These are phyloP conservation scores for Piezodorus guildinii DNA, from an alignment of 1,140 invertebrate species.

Conservation along the genomic window DNA sequence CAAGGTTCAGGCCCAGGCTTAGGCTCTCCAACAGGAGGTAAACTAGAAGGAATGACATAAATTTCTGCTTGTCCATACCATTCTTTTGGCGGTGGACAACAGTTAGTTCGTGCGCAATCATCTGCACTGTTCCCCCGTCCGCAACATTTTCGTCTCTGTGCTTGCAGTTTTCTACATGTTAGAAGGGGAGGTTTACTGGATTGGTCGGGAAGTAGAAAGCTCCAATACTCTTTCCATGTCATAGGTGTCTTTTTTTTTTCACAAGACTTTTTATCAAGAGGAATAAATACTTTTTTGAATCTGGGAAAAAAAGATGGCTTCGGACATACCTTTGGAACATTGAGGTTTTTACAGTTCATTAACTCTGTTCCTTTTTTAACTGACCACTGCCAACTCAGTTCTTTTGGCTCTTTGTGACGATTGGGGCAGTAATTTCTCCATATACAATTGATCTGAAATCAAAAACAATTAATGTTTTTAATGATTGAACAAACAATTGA, in stretches of 20 bases:
- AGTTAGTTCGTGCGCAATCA: not conserved
- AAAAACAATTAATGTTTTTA: too few species aligned
- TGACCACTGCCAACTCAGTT: not conserved
- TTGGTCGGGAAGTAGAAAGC: not conserved
- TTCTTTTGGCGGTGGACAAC: not conserved
- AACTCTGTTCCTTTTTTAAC: not conserved
- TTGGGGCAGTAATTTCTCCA: too few species aligned
- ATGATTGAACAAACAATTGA: too few species aligned
- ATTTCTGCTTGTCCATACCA: not conserved
- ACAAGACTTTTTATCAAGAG: not conserved
- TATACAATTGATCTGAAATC: too few species aligned
- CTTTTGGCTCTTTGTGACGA: not conserved
- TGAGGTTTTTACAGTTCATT: not conserved
- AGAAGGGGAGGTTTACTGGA: not conserved
- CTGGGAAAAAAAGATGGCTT: constrained; percentile 3
- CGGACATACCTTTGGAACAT: not conserved
- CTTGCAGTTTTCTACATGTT: not conserved
- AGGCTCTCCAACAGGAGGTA: not conserved
- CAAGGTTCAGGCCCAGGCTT: not conserved
- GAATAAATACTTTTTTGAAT: not conserved
- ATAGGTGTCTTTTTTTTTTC: not conserved
- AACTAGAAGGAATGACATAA: not conserved
- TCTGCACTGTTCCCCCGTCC: not conserved
- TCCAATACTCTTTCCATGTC: constrained; percentile 7
- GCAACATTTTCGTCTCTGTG: not conserved